Evolutionary conservation across 1,140 invertebrate genomes (phyloP).

Genomic region (Listronotus bonariensis): DNA sequence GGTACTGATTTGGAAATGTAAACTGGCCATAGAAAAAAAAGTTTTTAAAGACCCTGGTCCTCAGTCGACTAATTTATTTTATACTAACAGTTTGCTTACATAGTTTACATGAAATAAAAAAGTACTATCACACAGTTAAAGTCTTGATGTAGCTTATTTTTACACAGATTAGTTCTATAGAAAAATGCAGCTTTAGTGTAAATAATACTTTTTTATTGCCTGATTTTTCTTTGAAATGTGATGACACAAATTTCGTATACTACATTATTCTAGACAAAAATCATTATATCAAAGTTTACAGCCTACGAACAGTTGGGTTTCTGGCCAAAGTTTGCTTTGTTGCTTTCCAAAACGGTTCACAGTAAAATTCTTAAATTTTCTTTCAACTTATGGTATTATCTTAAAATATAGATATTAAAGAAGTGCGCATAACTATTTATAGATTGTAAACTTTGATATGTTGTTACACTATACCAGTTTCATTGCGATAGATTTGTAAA

Average conservation of each 20-base stretch:
- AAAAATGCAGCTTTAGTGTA: not conserved
- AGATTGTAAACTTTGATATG: not conserved
- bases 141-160: not conserved
- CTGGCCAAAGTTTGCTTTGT: too few relatives aligned
- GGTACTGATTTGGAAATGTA: not conserved
- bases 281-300: constrained; percentile 3
- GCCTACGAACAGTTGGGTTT: too few relatives aligned
- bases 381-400: too few relatives aligned
- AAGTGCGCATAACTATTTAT: too few relatives aligned
- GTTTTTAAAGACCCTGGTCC: constrained; percentile 34
- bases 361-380: too few relatives aligned
- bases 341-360: too few relatives aligned
- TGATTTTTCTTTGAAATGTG: constrained; percentile 2
- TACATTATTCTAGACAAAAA: constrained; percentile 35
- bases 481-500: constrained; percentile 18
- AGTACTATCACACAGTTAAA: not conserved
- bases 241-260: constrained; percentile 36
- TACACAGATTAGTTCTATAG: not conserved
- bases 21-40: constrained; percentile 25
- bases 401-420: too few relatives aligned
- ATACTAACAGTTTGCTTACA: constrained; percentile 27
- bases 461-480: constrained; percentile 32
- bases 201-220: constrained; percentile 6
- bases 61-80: constrained; percentile 30
- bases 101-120: not conserved